phyloP scores from a whole-genome alignment of 2,797 vertebrate species.

The Eptatretus atami region DNA sequence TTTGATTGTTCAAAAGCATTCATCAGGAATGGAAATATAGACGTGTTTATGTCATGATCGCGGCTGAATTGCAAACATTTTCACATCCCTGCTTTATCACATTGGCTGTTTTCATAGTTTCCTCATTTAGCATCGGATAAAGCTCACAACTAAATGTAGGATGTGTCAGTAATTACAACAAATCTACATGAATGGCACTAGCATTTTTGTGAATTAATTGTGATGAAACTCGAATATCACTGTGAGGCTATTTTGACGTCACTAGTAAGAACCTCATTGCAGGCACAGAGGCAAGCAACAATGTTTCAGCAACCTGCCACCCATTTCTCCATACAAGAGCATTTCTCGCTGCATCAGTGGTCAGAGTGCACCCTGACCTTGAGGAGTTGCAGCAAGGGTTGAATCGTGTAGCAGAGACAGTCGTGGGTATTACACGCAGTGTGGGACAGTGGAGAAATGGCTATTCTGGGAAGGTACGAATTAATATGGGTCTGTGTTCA shows the following conservation, averaged over 20 bases:
- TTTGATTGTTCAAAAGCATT: too few relatives aligned
- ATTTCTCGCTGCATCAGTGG: conserved; percentile 41
- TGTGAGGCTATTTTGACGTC: background rate
- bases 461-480: conserved; percentile 28
- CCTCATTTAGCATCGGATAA: too few relatives aligned
- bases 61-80: too few relatives aligned
- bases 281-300: conserved; percentile 17
- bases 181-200: too few relatives aligned
- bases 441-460: conserved; percentile 53
- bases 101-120: too few relatives aligned
- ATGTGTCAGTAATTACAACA: too few relatives aligned
- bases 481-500: too few relatives aligned
- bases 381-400: conserved; percentile 58
- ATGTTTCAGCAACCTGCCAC: conserved; percentile 14
- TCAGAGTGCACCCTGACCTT: conserved; percentile 32
- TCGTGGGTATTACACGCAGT: conserved; percentile 42
- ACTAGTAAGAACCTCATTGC: conserved; percentile 7
- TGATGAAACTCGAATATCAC: too few relatives aligned
- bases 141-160: too few relatives aligned
- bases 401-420: conserved; percentile 31
- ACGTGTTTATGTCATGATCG: too few relatives aligned
- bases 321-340: conserved; percentile 39
- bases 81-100: too few relatives aligned
- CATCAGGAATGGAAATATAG: too few relatives aligned
- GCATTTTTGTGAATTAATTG: background rate